These are phyloP conservation scores for Hexactinellida sp. DNA, from an alignment of 37 sponge, comb jelly and placozoan genomes.

Conservation along the genomic window DNA sequence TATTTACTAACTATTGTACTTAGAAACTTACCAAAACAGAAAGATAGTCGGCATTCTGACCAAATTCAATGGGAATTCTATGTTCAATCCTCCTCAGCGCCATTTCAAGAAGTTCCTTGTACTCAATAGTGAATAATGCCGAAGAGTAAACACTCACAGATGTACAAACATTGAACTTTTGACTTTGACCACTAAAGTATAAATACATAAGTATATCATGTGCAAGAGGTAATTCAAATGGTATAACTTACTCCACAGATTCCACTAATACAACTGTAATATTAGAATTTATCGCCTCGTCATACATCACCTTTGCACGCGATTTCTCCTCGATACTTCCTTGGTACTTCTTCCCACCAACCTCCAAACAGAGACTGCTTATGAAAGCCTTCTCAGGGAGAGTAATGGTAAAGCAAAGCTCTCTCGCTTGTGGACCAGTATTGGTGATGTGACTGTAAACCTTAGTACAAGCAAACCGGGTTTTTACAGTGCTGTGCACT, in stretches of 20 bases:
- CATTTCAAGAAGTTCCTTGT: neutral
- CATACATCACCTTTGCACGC: neutral
- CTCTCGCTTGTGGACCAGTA: neutral
- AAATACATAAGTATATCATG: too few species aligned
- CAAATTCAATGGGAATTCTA: neutral
- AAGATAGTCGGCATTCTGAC: neutral
- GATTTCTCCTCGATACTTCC: neutral
- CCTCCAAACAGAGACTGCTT: neutral
- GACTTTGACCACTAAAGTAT: neutral
- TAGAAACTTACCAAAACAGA: neutral
- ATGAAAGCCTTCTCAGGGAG: neutral
- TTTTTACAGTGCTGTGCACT: neutral
- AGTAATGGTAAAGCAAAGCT: neutral
- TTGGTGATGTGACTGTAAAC: neutral
- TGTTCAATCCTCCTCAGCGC: neutral
- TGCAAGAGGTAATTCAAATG: too few species aligned
- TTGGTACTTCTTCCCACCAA: neutral
- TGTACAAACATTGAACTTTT: neutral
- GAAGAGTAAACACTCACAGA: neutral
- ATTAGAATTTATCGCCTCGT: neutral
- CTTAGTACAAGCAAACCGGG: neutral
- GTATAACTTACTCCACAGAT: neutral
- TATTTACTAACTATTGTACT: neutral
- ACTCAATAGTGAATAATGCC: neutral
- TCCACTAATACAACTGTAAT: neutral